Evolutionary conservation across 1,140 invertebrate species (phyloP).

Genomic region (Cepaea nemoralis): DNA sequence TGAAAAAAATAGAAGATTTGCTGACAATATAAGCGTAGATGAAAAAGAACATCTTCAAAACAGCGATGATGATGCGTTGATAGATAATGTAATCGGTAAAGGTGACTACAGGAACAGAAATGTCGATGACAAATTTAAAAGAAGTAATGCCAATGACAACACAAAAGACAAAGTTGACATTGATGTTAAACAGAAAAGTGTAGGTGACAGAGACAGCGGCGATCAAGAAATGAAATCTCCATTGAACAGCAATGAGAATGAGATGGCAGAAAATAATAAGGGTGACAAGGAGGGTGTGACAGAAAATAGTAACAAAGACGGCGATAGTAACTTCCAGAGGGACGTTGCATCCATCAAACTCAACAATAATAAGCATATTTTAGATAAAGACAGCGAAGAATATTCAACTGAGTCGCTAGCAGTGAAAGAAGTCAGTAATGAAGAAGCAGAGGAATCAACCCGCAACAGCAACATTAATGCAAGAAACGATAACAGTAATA

Average conservation of each 20-base stretch:
- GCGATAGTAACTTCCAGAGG: background rate
- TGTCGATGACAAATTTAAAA: background rate
- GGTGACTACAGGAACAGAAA: too few relatives aligned
- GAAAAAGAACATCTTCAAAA: too few relatives aligned
- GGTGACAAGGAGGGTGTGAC: background rate
- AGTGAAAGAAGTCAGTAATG: background rate
- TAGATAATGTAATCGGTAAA: too few relatives aligned
- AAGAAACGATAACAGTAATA: background rate
- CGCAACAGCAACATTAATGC: background rate
- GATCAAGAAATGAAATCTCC: too few relatives aligned
- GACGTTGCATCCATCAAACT: background rate
- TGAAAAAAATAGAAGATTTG: background rate
- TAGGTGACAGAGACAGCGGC: too few relatives aligned
- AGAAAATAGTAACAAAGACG: background rate
- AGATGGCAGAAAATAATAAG: too few relatives aligned
- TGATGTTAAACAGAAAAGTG: too few relatives aligned
- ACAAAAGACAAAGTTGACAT: background rate
- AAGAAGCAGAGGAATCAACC: background rate
- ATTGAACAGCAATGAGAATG: too few relatives aligned
- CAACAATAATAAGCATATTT: background rate
- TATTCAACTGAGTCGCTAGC: background rate
- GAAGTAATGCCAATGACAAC: background rate
- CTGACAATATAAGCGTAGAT: too few relatives aligned
- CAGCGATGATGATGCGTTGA: too few relatives aligned
- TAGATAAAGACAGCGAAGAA: background rate